phyloP scores from a whole-genome alignment of 2,113 vertebrate genomes.

The Gopherus evgoodei region DNA sequence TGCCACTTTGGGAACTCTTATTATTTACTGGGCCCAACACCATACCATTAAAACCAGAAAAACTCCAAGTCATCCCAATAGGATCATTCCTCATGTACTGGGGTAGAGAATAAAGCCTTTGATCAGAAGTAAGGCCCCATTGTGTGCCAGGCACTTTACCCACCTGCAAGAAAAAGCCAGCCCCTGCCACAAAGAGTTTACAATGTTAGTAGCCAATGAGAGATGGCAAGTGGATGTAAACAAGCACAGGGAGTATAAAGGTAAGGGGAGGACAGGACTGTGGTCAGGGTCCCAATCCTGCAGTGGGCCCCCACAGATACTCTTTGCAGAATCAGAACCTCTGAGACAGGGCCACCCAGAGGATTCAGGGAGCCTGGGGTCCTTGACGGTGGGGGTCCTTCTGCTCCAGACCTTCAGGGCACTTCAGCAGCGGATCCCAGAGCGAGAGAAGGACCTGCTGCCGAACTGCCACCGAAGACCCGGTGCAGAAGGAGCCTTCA shows the following conservation, averaged over 20 bases:
- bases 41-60: not conserved
- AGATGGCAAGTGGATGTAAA: not conserved
- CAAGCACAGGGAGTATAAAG: not conserved
- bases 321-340: not conserved
- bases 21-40: not conserved
- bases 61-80: not conserved
- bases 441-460: no score
- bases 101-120: not conserved
- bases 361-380: no score
- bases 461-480: no score
- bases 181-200: not conserved
- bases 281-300: not conserved
- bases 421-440: no score
- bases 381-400: no score
- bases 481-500: no score
- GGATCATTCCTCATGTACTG: not conserved
- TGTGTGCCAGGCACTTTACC: not conserved
- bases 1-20: not conserved
- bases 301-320: not conserved
- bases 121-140: not conserved
- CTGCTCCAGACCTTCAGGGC: no score
- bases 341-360: not conserved
- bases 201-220: not conserved
- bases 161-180: not conserved
- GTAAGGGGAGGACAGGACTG: not conserved